Conservation (phyloP, 2,113 vertebrate genomes). For the Xyrauchen texanus region DNA sequence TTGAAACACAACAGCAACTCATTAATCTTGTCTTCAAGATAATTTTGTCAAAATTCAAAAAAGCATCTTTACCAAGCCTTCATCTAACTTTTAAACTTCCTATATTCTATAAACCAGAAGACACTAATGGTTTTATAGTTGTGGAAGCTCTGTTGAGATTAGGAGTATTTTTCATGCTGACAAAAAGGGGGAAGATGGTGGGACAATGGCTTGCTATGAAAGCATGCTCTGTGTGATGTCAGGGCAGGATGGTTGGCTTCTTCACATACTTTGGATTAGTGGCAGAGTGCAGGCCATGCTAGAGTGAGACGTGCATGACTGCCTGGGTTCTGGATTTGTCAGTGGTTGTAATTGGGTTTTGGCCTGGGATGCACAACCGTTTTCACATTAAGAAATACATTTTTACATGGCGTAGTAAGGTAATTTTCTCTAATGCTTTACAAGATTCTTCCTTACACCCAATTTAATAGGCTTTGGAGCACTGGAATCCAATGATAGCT, state of each 20-base stretch:
- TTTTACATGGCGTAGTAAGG: neutral
- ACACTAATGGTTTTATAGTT: slow-evolving; percentile 34
- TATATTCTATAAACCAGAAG: neutral
- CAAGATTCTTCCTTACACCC: neutral
- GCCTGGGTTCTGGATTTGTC: neutral
- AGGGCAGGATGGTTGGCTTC: slow-evolving; percentile 1
- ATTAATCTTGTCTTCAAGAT: too few relatives aligned
- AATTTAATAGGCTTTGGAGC: neutral
- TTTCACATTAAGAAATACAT: neutral
- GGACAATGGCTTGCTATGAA: slow-evolving; percentile 19
- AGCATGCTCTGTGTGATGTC: slow-evolving; percentile 30
- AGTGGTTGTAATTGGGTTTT: neutral
- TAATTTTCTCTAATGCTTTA: neutral
- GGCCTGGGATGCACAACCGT: neutral
- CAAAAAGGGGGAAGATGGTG: neutral
- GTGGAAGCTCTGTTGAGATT: slow-evolving; percentile 61
- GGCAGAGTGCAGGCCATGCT: neutral
- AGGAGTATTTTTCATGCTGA: slow-evolving; percentile 21
- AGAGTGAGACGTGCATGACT: slow-evolving; percentile 26
- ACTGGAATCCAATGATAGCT: neutral
- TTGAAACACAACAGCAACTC: too few relatives aligned
- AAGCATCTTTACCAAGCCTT: too few relatives aligned
- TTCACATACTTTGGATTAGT: neutral
- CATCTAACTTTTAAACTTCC: too few relatives aligned
- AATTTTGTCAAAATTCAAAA: too few relatives aligned